These are phyloP conservation scores for Charadrius vociferus DNA, from an alignment of 2,113 vertebrate species.

Conservation along the genomic window DNA sequence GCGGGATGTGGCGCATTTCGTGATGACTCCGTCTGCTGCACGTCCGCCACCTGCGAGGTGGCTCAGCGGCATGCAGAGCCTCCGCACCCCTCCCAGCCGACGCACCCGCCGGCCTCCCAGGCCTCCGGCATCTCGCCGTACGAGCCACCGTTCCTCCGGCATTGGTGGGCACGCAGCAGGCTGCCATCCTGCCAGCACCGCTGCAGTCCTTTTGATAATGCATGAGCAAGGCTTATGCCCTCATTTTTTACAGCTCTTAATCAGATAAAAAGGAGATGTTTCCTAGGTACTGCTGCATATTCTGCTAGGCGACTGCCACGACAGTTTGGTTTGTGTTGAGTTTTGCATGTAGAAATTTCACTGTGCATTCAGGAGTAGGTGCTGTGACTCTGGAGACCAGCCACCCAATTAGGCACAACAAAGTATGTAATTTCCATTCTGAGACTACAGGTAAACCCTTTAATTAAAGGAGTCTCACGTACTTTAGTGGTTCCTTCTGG, in stretches of 20 bases:
- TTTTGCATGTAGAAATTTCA: not conserved
- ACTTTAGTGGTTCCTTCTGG: conserved; percentile 37
- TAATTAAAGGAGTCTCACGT: conserved; percentile 43
- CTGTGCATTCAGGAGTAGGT: not conserved
- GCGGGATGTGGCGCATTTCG: rapidly evolving
- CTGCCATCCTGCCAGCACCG: not conserved
- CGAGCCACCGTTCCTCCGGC: not conserved
- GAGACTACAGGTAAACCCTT: conserved; percentile 37
- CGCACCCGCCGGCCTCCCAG: rapidly evolving
- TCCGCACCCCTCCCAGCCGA: not conserved
- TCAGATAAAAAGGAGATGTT: not conserved
- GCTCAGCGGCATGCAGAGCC: not conserved
- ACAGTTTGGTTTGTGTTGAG: not conserved
- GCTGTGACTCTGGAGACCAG: not conserved
- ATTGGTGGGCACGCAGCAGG: not conserved
- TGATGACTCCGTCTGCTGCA: not conserved
- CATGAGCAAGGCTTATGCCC: not conserved
- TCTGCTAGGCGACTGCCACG: not conserved
- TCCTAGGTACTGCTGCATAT: not conserved
- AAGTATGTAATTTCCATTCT: not conserved
- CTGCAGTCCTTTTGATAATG: not conserved
- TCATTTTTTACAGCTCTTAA: not conserved
- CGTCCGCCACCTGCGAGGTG: not conserved
- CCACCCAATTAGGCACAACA: not conserved
- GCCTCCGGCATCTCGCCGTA: rapidly evolving